Evolutionary conservation across 2,113 vertebrate species (phyloP).

Genomic region (Callipepla squamata): DNA sequence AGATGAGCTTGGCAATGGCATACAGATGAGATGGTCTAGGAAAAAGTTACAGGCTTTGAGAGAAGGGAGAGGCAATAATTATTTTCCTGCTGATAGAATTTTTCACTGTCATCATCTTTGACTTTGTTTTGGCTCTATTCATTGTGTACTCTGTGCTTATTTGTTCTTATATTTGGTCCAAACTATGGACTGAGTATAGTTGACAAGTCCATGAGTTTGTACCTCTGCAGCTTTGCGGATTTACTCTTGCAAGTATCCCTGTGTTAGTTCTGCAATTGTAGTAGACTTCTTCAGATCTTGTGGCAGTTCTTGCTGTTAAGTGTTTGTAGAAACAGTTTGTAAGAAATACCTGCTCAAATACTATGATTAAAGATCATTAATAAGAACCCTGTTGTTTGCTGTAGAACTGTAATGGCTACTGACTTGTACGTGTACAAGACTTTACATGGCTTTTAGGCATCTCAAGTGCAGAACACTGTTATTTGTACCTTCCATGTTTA

Average conservation of each 20-base stretch:
- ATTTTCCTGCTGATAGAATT: neutral
- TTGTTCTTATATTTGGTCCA: neutral
- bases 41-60: neutral
- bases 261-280: neutral
- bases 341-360: neutral
- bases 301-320: neutral
- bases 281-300: neutral
- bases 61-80: neutral
- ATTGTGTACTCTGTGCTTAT: neutral
- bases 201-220: neutral
- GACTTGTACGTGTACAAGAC: neutral
- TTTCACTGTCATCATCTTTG: neutral
- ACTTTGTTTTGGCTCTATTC: neutral
- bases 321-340: neutral
- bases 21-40: neutral
- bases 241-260: neutral
- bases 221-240: neutral
- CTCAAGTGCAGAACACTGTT: rapidly evolving
- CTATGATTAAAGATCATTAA: neutral
- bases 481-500: neutral
- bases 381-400: neutral
- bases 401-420: neutral
- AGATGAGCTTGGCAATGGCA: neutral
- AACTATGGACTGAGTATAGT: neutral
- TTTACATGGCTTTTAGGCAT: neutral